Percentiles rank a stretch among this genome's conserved stretches.
Evolutionary conservation across 2,797 vertebrate species (phyloP).

Genomic region (Macroramphosus scolopax): DNA sequence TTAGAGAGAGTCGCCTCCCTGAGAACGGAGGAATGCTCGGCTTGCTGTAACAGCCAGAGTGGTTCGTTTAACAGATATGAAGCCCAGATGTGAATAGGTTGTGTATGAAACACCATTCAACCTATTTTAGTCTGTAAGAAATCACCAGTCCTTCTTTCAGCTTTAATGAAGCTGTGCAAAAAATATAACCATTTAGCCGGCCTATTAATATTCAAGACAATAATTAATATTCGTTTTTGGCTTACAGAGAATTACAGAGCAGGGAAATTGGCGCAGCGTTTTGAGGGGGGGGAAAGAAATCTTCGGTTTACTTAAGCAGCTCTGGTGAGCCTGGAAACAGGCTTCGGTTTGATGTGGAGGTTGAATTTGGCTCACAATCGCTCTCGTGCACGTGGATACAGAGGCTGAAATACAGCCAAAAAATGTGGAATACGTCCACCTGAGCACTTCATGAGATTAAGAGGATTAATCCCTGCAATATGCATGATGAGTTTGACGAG

Average conservation of each 20-base stretch:
- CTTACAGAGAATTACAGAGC: slow-evolving; percentile 9
- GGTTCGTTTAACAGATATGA: no score
- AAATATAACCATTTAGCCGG: slow-evolving; percentile 13
- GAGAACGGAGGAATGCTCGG: slow-evolving; percentile 22
- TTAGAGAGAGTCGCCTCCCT: slow-evolving; percentile 46
- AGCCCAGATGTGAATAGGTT: no score
- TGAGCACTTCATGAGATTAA: slow-evolving; percentile 60
- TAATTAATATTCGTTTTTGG: slow-evolving; percentile 5
- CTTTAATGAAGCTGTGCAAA: slow-evolving; percentile 8
- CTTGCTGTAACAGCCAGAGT: slow-evolving; percentile 12
- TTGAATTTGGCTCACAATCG: slow-evolving; percentile 15
- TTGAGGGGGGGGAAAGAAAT: slow-evolving; percentile 7
- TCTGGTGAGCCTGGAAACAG: slow-evolving; percentile 10
- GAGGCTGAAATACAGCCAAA: slow-evolving; percentile 27
- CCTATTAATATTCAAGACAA: slow-evolving; percentile 14
- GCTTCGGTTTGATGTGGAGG: slow-evolving; percentile 29
- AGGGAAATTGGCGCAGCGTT: no score
- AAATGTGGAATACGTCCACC: slow-evolving; percentile 47
- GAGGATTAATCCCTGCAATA: slow-evolving; percentile 61
- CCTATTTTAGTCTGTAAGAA: background rate
- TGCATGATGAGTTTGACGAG: slow-evolving; percentile 56
- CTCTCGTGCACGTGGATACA: slow-evolving; percentile 5
- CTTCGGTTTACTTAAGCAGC: slow-evolving; percentile 24
- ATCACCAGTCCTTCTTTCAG: slow-evolving; percentile 8
- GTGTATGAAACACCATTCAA: no score